Evolutionary conservation across 2,888 invertebrate genomes (phyloP).

Genomic region (Melinaea marsaeus): DNA sequence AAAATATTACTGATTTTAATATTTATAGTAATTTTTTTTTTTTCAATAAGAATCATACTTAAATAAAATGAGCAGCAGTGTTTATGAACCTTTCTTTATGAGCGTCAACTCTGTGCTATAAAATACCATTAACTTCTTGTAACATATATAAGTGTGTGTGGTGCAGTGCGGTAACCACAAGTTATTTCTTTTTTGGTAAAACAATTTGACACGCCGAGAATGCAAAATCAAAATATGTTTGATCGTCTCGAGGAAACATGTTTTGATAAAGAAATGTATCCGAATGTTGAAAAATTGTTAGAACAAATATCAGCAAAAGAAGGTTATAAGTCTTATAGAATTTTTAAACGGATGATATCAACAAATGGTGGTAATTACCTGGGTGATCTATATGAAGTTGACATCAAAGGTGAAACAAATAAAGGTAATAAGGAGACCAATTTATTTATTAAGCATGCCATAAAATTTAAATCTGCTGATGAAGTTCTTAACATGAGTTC

Average conservation of each 20-base stretch:
- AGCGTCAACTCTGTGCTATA: no score
- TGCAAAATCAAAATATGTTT: no score
- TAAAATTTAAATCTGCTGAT: slow-evolving; percentile 31
- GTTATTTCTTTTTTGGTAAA: no score
- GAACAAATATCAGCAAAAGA: slow-evolving; percentile 37
- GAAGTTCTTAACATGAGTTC: slow-evolving; percentile 32
- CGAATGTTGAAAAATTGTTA: slow-evolving; percentile 36
- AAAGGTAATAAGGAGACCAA: slow-evolving; percentile 43
- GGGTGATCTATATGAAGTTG: slow-evolving; percentile 43
- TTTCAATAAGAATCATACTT: no score
- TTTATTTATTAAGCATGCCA: slow-evolving; percentile 47
- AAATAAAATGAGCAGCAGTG: no score
- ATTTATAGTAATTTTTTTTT: no score
- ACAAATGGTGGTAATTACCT: slow-evolving; percentile 51
- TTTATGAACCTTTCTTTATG: no score
- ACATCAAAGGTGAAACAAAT: slow-evolving; percentile 45
- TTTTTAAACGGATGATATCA: slow-evolving; percentile 33
- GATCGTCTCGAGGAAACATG: background rate
- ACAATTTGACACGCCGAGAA: no score
- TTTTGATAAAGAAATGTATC: slow-evolving; percentile 8
- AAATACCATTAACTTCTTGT: no score
- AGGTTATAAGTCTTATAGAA: slow-evolving; percentile 36
- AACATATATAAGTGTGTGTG: no score
- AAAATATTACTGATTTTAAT: no score
- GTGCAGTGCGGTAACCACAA: no score